A percentile compares a stretch with the other conserved stretches of the same genome.
phyloP scores from a whole-genome alignment of 1,140 invertebrate genomes.

The Armadillidium nasatum region DNA sequence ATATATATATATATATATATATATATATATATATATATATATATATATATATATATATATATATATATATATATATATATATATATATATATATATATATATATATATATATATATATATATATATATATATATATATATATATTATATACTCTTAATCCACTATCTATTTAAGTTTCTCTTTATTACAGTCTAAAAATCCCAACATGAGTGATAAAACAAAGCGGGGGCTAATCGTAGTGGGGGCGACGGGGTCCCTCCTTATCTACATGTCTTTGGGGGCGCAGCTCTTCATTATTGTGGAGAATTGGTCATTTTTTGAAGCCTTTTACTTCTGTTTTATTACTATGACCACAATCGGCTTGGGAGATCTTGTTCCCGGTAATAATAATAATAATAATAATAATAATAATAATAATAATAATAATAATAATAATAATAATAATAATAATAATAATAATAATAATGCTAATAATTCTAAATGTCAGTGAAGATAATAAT shows the following conservation, averaged over 20 bases:
- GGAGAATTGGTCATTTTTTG: constrained; percentile 85
- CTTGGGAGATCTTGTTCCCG: constrained; percentile 81
- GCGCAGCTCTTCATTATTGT: constrained; percentile 23
- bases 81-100: constrained; percentile 25
- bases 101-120: constrained; percentile 25
- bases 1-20: constrained; percentile 14
- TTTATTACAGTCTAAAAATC: background rate
- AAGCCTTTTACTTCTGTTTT: constrained; percentile 92
- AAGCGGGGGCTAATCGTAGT: constrained; percentile 20
- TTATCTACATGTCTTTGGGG: constrained; percentile 30
- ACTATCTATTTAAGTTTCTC: background rate
- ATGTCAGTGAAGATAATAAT: too few species aligned
- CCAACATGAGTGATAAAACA: background rate
- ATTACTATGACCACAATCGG: constrained; percentile 93
- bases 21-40: constrained; percentile 10
- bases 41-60: background rate
- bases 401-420: background rate
- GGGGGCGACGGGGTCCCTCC: constrained; percentile 16
- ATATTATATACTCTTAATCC: background rate
- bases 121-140: constrained; percentile 23
- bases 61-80: constrained; percentile 21
- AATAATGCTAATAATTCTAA: too few species aligned
- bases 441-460: too few species aligned
- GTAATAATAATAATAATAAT: constrained; percentile 14
- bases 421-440: background rate